Percentiles rank a stretch among this genome's conserved stretches.
phyloP scores from a whole-genome alignment of 2,888 invertebrate genomes.

The Tuberolachnus salignus region DNA sequence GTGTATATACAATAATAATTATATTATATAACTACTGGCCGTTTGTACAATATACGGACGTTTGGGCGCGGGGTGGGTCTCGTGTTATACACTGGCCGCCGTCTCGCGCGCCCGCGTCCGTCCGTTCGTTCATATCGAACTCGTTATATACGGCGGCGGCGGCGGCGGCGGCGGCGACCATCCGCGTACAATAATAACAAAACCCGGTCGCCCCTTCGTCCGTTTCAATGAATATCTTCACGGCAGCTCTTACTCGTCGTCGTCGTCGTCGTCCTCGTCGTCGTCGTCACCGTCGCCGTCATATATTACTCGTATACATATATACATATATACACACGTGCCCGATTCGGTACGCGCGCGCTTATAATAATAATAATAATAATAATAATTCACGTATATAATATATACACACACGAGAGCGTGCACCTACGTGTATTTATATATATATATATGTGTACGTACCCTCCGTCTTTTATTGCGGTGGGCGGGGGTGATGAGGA shows the following conservation, averaged over 20 bases:
- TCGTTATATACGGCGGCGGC: conserved; percentile 36
- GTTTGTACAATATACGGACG: too few species aligned
- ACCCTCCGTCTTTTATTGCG: conserved; percentile 44
- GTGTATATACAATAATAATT: too few species aligned
- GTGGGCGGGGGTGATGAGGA: too few species aligned
- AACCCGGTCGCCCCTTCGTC: conserved; percentile 40
- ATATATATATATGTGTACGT: not conserved
- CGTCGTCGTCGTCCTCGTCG: not conserved
- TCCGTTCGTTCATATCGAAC: conserved; percentile 46
- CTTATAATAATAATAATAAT: too few species aligned
- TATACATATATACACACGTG: not conserved
- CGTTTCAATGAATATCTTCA: conserved; percentile 53
- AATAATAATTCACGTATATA: too few species aligned
- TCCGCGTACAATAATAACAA: conserved; percentile 26
- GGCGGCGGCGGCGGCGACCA: conserved; percentile 13
- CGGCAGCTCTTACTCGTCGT: not conserved
- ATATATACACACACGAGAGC: not conserved
- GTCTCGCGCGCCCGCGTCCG: not conserved
- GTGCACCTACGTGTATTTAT: conserved; percentile 28
- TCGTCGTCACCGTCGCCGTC: not conserved
- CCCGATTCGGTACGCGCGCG: not conserved
- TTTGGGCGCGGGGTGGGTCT: not conserved
- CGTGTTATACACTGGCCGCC: too few species aligned
- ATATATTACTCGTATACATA: not conserved
- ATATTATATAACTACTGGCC: not conserved